phyloP scores from a whole-genome alignment of 2,888 invertebrate species.

The Acrobasis repandana region DNA sequence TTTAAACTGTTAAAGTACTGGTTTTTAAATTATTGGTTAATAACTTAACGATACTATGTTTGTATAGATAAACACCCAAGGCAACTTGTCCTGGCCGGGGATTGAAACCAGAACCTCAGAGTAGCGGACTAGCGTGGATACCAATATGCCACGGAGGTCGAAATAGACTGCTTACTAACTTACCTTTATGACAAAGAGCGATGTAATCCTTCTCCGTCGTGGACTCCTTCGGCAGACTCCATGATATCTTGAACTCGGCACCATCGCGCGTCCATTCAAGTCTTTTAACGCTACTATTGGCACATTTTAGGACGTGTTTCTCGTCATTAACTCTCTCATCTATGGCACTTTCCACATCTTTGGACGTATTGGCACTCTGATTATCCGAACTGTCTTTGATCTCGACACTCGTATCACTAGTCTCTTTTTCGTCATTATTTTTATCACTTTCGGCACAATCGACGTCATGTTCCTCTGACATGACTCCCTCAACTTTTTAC shows the following conservation, averaged over 20 bases:
- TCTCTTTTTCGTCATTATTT: conserved; percentile 42
- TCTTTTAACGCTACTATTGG: conserved; percentile 36
- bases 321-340: conserved; percentile 40
- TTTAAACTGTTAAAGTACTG: too few relatives aligned
- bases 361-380: conserved; percentile 58
- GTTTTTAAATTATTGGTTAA: too few relatives aligned
- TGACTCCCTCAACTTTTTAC: conserved; percentile 53
- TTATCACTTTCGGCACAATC: conserved; percentile 51
- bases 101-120: too few relatives aligned
- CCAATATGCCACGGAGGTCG: too few relatives aligned
- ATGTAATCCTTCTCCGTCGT: conserved; percentile 74
- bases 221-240: conserved; percentile 72
- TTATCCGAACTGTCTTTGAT: conserved; percentile 34
- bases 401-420: conserved; percentile 36
- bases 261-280: conserved; percentile 71
- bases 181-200: conserved; percentile 81
- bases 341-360: conserved; percentile 54
- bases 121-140: too few relatives aligned
- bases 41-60: too few relatives aligned
- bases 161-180: conserved; percentile 36
- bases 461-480: conserved; percentile 70
- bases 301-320: conserved; percentile 35
- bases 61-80: too few relatives aligned
- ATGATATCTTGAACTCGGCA: conserved; percentile 65
- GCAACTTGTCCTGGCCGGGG: too few relatives aligned